Evolutionary conservation across 2,888 invertebrate species (phyloP).

Genomic region (Hyposoter dolosus): DNA sequence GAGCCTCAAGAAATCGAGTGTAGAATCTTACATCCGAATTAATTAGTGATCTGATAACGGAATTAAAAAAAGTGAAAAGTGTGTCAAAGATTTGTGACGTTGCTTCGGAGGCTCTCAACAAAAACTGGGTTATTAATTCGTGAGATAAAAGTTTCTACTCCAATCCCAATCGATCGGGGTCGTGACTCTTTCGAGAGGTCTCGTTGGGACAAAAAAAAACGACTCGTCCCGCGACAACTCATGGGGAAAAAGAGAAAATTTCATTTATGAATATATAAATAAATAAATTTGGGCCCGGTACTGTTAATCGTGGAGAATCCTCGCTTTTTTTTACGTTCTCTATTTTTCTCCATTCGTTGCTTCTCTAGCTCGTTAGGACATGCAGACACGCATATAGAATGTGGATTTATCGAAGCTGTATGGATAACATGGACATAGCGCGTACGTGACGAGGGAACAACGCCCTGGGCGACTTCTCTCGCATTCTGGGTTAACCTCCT

Average conservation of each 20-base stretch:
- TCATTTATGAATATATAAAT: conserved; percentile 9
- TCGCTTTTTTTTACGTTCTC: conserved; percentile 52
- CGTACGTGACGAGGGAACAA: conserved; percentile 57
- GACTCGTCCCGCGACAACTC: conserved; percentile 6
- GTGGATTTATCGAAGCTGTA: conserved; percentile 27
- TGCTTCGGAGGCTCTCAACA: conserved; percentile 1
- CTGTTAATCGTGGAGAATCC: conserved; percentile 55
- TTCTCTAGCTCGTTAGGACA: conserved; percentile 41
- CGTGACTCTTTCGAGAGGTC: conserved; percentile 35
- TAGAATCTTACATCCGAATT: not conserved
- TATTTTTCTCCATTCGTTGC: conserved; percentile 18
- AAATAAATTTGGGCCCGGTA: conserved; percentile 37
- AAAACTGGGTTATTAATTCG: conserved; percentile 53
- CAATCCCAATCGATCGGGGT: conserved; percentile 42
- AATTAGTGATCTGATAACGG: conserved; percentile 5
- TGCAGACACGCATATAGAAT: conserved; percentile 12
- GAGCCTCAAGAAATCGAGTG: not conserved
- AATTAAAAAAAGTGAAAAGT: conserved; percentile 18
- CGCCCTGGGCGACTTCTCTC: conserved; percentile 76
- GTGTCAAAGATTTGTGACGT: conserved; percentile 19
- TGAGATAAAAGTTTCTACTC: conserved; percentile 24
- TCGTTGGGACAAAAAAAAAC: conserved; percentile 21
- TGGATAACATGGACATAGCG: conserved; percentile 24
- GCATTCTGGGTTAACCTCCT: conserved; percentile 78
- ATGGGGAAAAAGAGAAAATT: conserved; percentile 5